These are phyloP conservation scores for Agonopterix heracliana DNA, from an alignment of 2,888 invertebrate genomes.

Conservation along the genomic window DNA sequence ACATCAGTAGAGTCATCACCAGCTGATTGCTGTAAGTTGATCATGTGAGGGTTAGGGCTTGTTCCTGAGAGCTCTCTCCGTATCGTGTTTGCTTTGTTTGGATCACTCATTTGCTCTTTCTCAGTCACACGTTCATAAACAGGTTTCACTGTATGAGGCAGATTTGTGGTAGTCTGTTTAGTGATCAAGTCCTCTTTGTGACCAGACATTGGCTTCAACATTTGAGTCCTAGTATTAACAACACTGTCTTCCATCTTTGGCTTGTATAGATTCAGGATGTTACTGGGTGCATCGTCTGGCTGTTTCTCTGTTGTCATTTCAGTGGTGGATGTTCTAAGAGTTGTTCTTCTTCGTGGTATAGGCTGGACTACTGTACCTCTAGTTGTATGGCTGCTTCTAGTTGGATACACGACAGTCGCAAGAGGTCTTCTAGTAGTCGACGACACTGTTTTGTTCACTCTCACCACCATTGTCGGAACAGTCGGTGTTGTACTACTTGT, in stretches of 20 bases:
- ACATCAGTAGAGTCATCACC: constrained; percentile 82
- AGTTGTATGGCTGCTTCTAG: constrained; percentile 72
- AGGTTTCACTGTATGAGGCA: constrained; percentile 65
- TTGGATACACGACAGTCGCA: constrained; percentile 69
- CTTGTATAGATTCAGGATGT: constrained; percentile 50
- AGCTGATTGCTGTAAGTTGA: constrained; percentile 74
- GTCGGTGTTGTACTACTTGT: constrained; percentile 49
- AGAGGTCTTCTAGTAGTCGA: constrained; percentile 75
- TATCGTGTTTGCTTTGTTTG: constrained; percentile 73
- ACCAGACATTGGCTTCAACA: constrained; percentile 50
- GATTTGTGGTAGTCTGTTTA: constrained; percentile 58
- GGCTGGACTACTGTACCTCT: constrained; percentile 80
- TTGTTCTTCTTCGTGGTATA: constrained; percentile 75
- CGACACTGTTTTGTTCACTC: constrained; percentile 62
- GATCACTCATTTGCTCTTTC: constrained; percentile 52
- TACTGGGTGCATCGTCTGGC: constrained; percentile 51
- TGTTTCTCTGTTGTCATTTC: constrained; percentile 47
- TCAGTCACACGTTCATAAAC: constrained; percentile 69
- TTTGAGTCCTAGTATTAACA: constrained; percentile 47
- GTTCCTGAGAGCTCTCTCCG: constrained; percentile 79
- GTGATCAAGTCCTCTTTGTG: constrained; percentile 54
- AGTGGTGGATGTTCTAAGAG: constrained; percentile 30
- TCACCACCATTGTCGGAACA: constrained; percentile 64
- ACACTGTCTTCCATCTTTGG: constrained; percentile 44
- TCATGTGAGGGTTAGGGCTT: constrained; percentile 73